These are phyloP conservation scores for Chascanopsetta lugubris DNA, from an alignment of 2,113 vertebrate species.

Conservation along the genomic window DNA sequence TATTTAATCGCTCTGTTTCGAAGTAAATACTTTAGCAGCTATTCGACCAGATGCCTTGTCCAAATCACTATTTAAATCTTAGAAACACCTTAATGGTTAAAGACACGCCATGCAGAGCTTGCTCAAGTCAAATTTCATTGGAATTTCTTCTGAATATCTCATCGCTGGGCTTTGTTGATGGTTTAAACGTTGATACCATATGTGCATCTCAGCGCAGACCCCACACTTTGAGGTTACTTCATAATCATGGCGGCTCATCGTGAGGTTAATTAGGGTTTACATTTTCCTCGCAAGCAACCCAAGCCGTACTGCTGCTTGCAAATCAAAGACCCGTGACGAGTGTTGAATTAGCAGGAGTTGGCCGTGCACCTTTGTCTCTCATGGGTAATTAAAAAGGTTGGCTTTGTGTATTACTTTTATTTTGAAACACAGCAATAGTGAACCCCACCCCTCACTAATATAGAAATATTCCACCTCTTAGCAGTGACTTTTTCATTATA, in stretches of 20 bases:
- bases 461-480: constrained; percentile 31
- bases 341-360: constrained; percentile 33
- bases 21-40: constrained; percentile 66
- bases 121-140: neutral
- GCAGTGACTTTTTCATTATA: constrained; percentile 28
- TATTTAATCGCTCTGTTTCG: constrained; percentile 69
- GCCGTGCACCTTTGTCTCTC: constrained; percentile 28
- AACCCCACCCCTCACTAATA: constrained; percentile 32
- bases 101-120: constrained; percentile 3
- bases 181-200: constrained; percentile 7
- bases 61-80: constrained; percentile 42
- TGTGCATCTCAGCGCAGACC: constrained; percentile 10
- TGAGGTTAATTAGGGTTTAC: constrained; percentile 49
- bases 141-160: constrained; percentile 7
- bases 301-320: constrained; percentile 22
- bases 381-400: neutral
- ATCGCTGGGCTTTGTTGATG: constrained; percentile 23
- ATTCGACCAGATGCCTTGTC: constrained; percentile 43
- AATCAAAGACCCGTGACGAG: constrained; percentile 4
- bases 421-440: constrained; percentile 27
- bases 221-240: constrained; percentile 29
- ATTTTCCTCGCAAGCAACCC: constrained; percentile 29
- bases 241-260: constrained; percentile 10
- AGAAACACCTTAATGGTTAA: constrained; percentile 12
- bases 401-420: constrained; percentile 19